Conservation (phyloP, 2,888 invertebrate genomes). For the Trachelus troglodyta region DNA sequence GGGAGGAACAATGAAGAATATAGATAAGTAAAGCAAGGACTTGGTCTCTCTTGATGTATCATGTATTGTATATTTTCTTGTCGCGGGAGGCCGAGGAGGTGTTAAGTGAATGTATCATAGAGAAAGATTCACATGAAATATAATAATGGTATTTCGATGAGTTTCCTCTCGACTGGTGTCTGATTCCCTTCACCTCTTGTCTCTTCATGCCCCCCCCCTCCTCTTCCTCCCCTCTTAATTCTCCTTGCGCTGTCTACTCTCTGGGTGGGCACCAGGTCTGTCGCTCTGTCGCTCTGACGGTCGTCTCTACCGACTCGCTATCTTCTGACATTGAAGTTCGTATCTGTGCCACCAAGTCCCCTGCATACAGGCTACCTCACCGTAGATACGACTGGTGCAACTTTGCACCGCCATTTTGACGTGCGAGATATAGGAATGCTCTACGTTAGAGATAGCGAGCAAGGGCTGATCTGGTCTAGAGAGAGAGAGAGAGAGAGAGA, state of each 20-base stretch:
- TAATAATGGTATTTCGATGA: constrained; percentile 4
- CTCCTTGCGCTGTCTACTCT: neutral
- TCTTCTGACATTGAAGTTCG: constrained; percentile 57
- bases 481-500: neutral
- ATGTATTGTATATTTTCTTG: neutral
- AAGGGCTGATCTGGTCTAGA: neutral
- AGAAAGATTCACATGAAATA: constrained; percentile 19
- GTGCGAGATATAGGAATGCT: constrained; percentile 43
- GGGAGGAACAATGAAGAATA: too few species aligned
- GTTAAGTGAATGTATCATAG: neutral
- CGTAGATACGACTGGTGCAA: constrained; percentile 43
- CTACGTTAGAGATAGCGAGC: neutral
- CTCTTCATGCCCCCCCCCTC: neutral
- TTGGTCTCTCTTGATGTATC: neutral
- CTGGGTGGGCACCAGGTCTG: neutral
- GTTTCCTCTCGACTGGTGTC: neutral
- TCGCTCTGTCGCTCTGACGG: neutral
- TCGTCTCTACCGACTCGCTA: constrained; percentile 33
- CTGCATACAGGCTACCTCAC: constrained; percentile 33
- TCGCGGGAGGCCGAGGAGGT: neutral
- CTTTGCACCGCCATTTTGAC: constrained; percentile 58
- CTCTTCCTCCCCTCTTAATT: neutral
- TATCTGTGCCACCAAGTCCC: constrained; percentile 55
- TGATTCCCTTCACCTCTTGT: neutral
- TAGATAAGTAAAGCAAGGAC: neutral